phyloP scores from a whole-genome alignment of 2,888 invertebrate species.

The Hydrotaea cyrtoneurina region DNA sequence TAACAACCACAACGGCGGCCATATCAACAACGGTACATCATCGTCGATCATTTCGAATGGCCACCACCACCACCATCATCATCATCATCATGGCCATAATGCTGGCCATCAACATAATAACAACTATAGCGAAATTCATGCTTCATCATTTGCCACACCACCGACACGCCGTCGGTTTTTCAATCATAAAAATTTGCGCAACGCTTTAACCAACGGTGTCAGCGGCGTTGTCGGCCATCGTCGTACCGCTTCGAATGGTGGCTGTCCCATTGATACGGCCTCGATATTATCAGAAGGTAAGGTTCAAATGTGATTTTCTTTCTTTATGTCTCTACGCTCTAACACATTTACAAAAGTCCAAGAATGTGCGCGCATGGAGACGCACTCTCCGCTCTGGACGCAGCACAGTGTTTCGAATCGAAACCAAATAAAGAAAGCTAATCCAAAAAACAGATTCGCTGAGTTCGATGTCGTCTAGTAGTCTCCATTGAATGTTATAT shows the following conservation, averaged over 20 bases:
- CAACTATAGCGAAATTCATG: conserved; percentile 81
- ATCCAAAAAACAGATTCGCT: too few species aligned
- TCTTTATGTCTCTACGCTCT: background rate
- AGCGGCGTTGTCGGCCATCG: conserved; percentile 72
- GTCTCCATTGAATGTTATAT: too few species aligned
- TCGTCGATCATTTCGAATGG: conserved; percentile 60
- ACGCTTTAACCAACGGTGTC: conserved; percentile 84
- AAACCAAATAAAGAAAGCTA: too few species aligned
- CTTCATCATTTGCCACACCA: conserved; percentile 89
- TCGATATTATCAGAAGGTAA: conserved; percentile 78
- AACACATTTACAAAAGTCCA: conserved; percentile 11
- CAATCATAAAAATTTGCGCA: conserved; percentile 89
- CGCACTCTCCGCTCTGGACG: background rate
- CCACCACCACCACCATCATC: conserved; percentile 51
- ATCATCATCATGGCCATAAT: conserved; percentile 16
- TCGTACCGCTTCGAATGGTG: conserved; percentile 80
- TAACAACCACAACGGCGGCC: conserved; percentile 66
- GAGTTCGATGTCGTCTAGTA: too few species aligned
- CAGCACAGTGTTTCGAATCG: too few species aligned
- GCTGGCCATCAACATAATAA: conserved; percentile 68
- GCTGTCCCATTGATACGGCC: conserved; percentile 79
- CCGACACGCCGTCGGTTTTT: conserved; percentile 89
- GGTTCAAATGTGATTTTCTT: conserved; percentile 66
- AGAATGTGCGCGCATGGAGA: background rate
- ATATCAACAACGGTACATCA: conserved; percentile 53